Evolutionary conservation across 2,888 invertebrate species (phyloP), one percentile per base, ranked within the genome.

Genomic region (Belgica antarctica): DNA sequence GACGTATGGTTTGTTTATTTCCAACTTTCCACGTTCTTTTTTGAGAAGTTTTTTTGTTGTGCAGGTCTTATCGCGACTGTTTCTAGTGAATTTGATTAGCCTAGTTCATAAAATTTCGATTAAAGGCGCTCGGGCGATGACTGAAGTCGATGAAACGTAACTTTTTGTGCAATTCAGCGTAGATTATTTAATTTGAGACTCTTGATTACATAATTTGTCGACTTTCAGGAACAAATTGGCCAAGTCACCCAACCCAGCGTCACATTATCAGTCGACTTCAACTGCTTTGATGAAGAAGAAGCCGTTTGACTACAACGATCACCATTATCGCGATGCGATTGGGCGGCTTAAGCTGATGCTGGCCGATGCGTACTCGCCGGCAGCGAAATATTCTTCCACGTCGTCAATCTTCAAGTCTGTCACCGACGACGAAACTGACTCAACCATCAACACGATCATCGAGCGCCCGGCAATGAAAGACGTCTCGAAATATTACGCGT

Each of bases 241-340:
- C 4, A 57, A 52, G 22, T 41, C 70, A 17, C 34, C 70, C 36
- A 46, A 36, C 27, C 41, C 17, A 17, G 22, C 8, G 12, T 24
- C 41, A 22, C 19, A 36, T 2, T 27, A 57, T 28, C 57, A 52
- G n/a, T 31, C 68, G 15, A 15, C 57, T 8, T 46, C 31, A n/a
- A 19, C 70, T 25, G 25, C 66, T 19, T n/a, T 71, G 19, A 61
- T 82, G 74, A 84, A 85, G 76, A 83, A 81, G 73, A 83, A 84
- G 74, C 82, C 86, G 62, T 86, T 89, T 65, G 90, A 92, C 79
- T 92, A 92, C 74, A 92, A 91, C 0, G 92, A 92, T 77, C 83
- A 88, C 74, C 91, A 91, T 4, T 92, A 93, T 76, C 87, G 89
- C 73, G 92, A 92, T 78, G 92, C 92, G 12, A 92, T 92, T 2